Evolutionary conservation across 2,113 vertebrate species (phyloP), one percentile per base, ranked within the genome.

Genomic region (Brienomyrus longianalis): DNA sequence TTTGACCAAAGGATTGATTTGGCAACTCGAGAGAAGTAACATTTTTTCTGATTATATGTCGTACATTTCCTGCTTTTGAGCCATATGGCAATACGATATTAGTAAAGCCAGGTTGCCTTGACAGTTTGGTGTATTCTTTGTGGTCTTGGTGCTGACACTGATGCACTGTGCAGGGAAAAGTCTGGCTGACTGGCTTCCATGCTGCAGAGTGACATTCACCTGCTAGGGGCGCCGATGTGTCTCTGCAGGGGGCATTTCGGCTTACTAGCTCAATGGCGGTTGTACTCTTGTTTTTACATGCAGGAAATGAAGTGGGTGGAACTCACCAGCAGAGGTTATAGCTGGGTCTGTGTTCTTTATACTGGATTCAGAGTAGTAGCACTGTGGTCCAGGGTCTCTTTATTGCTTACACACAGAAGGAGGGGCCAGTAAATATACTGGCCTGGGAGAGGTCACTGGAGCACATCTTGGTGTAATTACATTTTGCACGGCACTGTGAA

Each of bases 401-500:
- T 80, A 80, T 80, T 80, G 74, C 35, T 43, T 80, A 80, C 13
- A 80, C 35, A 43, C n/a, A 80, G 74, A 80, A 80, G 31, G 74
- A 77, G 31, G 59, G 74, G 5, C 35, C 13, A 87, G 89, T 85
- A 39, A 70, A 31, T 23, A 45, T 39, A 35, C 85, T 43, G 66
- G 54, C 19, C 35, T 48, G 86, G 84, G 21, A 17, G 47, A 87
- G 91, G 88, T 93, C 80, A 21, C 91, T 92, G 91, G 91, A 91
- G 90, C 89, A 27, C 84, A 90, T 91, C 91, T 85, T 80, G 91
- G 90, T 93, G 93, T 93, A 94, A 94, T 94, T 93, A 92, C 91
- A 94, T 92, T 88, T 92, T 89, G 92, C 89, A 56, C 45, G 23
- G 77, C 91, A 88, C 80, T 88, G 59, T 88, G 85, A 70, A 80